Base-by-base conservation (phyloP, 2,888 invertebrate genomes). In the Punctoribates punctum region DNA sequence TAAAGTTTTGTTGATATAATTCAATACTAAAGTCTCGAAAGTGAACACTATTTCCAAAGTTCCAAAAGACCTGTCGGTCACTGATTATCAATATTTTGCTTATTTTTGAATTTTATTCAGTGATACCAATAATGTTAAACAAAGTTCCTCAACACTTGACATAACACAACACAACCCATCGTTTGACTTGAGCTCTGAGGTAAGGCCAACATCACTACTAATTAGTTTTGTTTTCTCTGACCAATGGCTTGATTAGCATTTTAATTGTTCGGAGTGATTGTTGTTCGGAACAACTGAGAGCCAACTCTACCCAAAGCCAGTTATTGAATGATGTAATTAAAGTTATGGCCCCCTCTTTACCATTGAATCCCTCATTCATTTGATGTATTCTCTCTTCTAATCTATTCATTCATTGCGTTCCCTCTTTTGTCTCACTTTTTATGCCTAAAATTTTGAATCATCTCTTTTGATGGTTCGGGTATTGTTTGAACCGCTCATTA, bases 141-240 rank as follows among this genome's bases (percentile, higher is more conserved):
- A 67, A 67, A 67, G 67, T 67, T 67, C 67, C 67, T 67, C 67
- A 67, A 67, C 17, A 27, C 60, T n/a, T 20, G n/a, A 15, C 38
- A 34, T 1, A 17, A 34, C 5, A 13, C 67, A 67, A 15, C 38
- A 34, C 3, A 17, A 34, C 5, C 29, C 67, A 67, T 34, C 34
- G 9, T 38, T 34, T 67, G n/a, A 34, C 25, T n/a, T 67, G 67
- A 25, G 67, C 11, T 62, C n/a, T 29, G 13, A 67, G 34, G 34
- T 67, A 67, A 67, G 67, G 67, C 38, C 11, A 38, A 29, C 38
- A 27, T 25, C 17, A 25, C 2, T 65, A 57, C 57, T 17, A 23
- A 13, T 57, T 34, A 34, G 34, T 34, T 34, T 34, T 48, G 3
- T 17, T 4, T 48, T 48, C 5, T 48, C 15, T 17, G n/a, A 6